Percentiles rank a stretch among this genome's conserved stretches.
Evolutionary conservation across 2,797 vertebrate species (phyloP).

Genomic region (Psittacula derbiana): DNA sequence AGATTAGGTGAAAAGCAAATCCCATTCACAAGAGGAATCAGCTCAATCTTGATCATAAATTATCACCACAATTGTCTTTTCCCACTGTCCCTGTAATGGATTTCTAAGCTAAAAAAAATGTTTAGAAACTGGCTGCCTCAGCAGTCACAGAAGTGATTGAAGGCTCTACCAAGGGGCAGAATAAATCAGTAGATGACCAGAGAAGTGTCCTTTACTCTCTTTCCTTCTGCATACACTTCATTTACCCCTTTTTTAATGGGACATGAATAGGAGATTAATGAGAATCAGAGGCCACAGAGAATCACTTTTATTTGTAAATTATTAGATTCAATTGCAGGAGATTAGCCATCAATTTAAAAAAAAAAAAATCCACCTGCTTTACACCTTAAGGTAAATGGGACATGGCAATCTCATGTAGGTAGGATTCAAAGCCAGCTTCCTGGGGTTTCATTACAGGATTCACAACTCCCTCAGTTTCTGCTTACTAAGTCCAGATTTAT

Average conservation of each 20-base stretch:
- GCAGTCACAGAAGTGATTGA: neutral
- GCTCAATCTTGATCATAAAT: neutral
- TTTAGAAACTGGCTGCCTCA: constrained; percentile 11
- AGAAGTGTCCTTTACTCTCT: neutral
- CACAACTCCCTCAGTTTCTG: neutral
- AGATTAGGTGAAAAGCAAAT: neutral
- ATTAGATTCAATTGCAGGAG: neutral
- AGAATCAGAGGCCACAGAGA: neutral
- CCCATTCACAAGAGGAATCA: neutral
- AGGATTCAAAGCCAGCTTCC: neutral
- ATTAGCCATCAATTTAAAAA: neutral
- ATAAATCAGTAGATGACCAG: neutral
- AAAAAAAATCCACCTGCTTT: neutral
- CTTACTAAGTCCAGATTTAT: neutral
- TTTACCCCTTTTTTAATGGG: neutral
- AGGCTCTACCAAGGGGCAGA: neutral
- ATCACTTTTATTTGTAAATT: neutral
- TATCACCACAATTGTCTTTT: neutral
- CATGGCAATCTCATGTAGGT: neutral
- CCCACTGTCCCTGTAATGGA: neutral
- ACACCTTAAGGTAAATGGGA: neutral
- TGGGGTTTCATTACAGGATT: neutral
- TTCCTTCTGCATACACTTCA: neutral
- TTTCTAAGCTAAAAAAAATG: neutral
- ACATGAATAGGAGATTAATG: neutral